These are phyloP conservation scores for Triplophysa yarkandensis DNA, from an alignment of 2,797 vertebrate species.

Conservation along the genomic window DNA sequence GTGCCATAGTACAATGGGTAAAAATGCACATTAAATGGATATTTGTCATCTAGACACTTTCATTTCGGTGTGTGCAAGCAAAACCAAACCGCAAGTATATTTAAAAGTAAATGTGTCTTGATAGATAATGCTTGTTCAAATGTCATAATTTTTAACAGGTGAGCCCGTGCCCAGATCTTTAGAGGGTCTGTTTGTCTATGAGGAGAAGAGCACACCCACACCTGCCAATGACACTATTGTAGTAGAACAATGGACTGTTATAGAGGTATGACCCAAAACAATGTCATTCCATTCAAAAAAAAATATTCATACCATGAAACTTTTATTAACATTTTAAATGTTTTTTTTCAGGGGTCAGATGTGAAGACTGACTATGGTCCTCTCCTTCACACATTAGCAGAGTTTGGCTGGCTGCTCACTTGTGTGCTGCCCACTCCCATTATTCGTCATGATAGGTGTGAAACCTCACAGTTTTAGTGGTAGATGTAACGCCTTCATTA, in stretches of 20 bases:
- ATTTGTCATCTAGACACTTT: neutral
- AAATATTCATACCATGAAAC: too few relatives aligned
- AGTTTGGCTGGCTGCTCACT: constrained; percentile 97
- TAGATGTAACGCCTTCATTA: neutral
- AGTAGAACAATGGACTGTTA: constrained; percentile 97
- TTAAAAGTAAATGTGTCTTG: neutral
- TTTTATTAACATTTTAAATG: neutral
- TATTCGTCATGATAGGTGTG: constrained; percentile 91
- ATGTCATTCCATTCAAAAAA: too few relatives aligned
- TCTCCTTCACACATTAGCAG: constrained; percentile 92
- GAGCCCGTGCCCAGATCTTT: constrained; percentile 88
- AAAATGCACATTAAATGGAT: neutral
- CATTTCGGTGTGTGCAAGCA: neutral
- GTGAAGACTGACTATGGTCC: constrained; percentile 95
- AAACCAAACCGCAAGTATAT: neutral
- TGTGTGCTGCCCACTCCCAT: constrained; percentile 93
- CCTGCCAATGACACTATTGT: constrained; percentile 95
- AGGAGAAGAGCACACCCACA: constrained; percentile 79
- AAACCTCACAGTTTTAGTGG: neutral
- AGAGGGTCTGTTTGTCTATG: constrained; percentile 94
- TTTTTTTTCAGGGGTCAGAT: constrained; percentile 77
- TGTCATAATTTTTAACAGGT: constrained; percentile 68
- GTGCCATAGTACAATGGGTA: neutral
- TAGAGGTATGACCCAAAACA: constrained; percentile 90
- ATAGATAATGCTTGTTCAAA: neutral